Conservation (phyloP, 2,888 invertebrate genomes). For the Drosophila bunnanda region DNA sequence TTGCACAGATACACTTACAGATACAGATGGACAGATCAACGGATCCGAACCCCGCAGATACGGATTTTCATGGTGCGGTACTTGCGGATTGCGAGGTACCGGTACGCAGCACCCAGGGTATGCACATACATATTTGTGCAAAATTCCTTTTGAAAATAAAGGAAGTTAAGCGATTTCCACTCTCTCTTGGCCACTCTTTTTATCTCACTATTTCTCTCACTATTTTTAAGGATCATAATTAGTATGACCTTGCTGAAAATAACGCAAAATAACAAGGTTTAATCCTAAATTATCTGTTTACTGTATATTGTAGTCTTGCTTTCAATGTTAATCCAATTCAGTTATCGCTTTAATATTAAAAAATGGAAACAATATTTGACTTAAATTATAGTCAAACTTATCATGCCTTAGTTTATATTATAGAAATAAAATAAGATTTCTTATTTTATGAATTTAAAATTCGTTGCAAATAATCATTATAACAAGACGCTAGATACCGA, state of each 20-base stretch:
- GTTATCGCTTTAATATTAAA: too few relatives aligned
- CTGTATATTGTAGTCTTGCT: too few relatives aligned
- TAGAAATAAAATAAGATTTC: not conserved
- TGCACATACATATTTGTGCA: not conserved
- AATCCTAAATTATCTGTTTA: too few relatives aligned
- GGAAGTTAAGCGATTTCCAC: not conserved
- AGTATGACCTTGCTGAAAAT: not conserved
- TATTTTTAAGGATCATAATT: not conserved
- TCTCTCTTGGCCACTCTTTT: not conserved
- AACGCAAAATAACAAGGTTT: not conserved
- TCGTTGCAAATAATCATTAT: not conserved
- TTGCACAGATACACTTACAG: slow-evolving; percentile 60
- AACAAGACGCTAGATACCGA: slow-evolving; percentile 6
- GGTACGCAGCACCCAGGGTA: slow-evolving; percentile 4
- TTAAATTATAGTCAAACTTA: not conserved
- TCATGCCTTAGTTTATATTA: not conserved
- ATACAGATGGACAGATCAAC: slow-evolving; percentile 35
- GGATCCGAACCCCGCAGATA: slow-evolving; percentile 28
- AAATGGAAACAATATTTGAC: not conserved
- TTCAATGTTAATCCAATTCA: too few relatives aligned
- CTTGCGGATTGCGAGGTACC: slow-evolving; percentile 31
- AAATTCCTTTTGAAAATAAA: not conserved
- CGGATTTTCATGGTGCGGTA: slow-evolving; percentile 38
- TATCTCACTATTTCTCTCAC: not conserved
- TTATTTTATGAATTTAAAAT: too few relatives aligned